A percentile compares a stretch with the other conserved stretches of the same genome.
Conservation (phyloP, 2,113 vertebrate genomes). For the Pampusana beccarii region DNA sequence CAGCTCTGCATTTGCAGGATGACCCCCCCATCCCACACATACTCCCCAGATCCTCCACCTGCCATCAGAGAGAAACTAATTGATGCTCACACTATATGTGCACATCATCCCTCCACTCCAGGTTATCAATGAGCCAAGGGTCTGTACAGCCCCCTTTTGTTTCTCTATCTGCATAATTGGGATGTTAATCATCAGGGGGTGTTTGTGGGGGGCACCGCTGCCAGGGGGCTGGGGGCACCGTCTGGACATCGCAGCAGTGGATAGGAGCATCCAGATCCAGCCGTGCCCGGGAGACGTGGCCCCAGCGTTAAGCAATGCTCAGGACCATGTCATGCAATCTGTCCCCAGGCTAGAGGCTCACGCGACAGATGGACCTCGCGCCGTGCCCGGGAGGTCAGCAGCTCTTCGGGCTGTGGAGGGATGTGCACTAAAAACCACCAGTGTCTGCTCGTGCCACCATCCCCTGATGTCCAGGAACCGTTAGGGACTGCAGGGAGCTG, state of each 20-base stretch:
- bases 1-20: background rate
- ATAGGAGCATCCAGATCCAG: background rate
- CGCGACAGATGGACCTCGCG: background rate
- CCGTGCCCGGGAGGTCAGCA: background rate
- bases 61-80: background rate
- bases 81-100: rapidly evolving
- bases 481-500: rapidly evolving
- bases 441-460: background rate
- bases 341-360: background rate
- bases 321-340: background rate
- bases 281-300: background rate
- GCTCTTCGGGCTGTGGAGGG: background rate
- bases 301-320: background rate
- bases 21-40: rapidly evolving
- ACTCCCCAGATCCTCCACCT: background rate
- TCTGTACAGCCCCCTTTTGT: background rate
- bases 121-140: background rate
- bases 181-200: background rate
- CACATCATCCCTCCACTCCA: rapidly evolving
- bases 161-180: background rate
- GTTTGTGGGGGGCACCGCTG: too few relatives aligned
- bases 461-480: background rate
- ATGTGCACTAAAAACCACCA: background rate
- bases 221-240: background rate
- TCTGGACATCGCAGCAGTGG: rapidly evolving